These are phyloP conservation scores for Pogonophryne albipinna DNA, from an alignment of 2,797 vertebrate genomes.

Conservation along the genomic window DNA sequence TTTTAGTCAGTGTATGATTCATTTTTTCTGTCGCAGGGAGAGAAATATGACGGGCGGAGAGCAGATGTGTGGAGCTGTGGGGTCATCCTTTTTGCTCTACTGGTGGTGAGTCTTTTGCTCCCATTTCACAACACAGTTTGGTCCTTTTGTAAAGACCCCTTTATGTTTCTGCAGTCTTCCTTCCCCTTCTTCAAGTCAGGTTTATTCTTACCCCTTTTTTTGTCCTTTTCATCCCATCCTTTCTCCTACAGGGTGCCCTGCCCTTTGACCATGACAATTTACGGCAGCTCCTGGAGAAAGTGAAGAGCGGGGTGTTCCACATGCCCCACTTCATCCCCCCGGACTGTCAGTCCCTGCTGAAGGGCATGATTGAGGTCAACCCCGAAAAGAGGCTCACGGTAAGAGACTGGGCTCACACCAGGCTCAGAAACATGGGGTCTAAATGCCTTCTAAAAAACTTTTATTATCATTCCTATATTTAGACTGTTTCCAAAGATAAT, in stretches of 20 bases:
- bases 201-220: background rate
- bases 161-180: background rate
- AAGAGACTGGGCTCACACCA: constrained; percentile 48
- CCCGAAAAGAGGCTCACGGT: constrained; percentile 94
- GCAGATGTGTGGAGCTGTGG: constrained; percentile 97
- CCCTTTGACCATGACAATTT: constrained; percentile 95
- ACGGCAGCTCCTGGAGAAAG: constrained; percentile 94
- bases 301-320: constrained; percentile 94
- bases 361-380: constrained; percentile 95
- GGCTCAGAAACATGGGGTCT: background rate
- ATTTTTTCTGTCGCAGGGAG: constrained; percentile 83
- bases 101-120: constrained; percentile 87
- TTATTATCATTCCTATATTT: too few species aligned
- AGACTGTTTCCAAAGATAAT: background rate
- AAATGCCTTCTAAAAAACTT: background rate
- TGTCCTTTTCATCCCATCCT: background rate
- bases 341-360: constrained; percentile 91
- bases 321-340: constrained; percentile 96
- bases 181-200: background rate
- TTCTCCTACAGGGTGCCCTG: constrained; percentile 87
- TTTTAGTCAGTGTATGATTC: constrained; percentile 11
- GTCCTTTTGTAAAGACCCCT: background rate
- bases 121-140: background rate
- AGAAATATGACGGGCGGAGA: constrained; percentile 93
- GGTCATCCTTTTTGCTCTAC: constrained; percentile 94